Base-by-base conservation (phyloP, 2,113 vertebrate genomes). In the Oncorhynchus keta region DNA sequence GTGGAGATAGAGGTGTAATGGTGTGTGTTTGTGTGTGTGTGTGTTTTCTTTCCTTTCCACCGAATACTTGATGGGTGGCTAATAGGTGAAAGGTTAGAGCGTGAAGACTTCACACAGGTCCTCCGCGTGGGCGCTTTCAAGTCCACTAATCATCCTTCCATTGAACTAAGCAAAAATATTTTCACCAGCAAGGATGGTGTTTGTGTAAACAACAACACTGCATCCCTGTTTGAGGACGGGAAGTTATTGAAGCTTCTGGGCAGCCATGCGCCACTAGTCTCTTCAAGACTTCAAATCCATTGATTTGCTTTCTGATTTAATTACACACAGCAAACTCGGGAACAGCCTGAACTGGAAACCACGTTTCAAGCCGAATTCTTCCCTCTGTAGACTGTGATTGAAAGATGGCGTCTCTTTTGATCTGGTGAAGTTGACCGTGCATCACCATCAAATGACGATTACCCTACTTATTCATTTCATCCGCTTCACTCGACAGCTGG, bases 361-460 rank as follows among this genome's bases (percentile, higher is more conserved):
- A 16, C 18, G 26, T 39, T 68, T 35, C 18, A n/a, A 35, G 18
- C 18, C 4, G 1, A 9, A 79, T 76, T 20, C 65, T 79, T 67
- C 55, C 32, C 30, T 64, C 69, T 62, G 57, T 70, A 61, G 26
- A 70, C 59, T 49, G n/a, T 6, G 78, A 79, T 39, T 76, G 22
- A 68, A 70, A 73, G 35, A 65, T 48, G n/a, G 3, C 39, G 11
- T 12, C 9, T 45, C 39, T 20, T 73, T 62, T 4, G 12, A 39
- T 28, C 76, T 80, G 77, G 70, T 72, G 67, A 74, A 26, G 71
- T 28, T 73, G 74, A 70, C 30, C n/a, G 57, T 18, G 51, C 68
- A 85, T 79, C 70, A 75, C 51, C 70, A 85, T 79, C 72, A 77
- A 77, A 74, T 73, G 70, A 55, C 55, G 7, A 22, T 78, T 72